These are phyloP conservation scores for Neodiprion lecontei DNA, from an alignment of 1,140 invertebrate genomes.

Conservation along the genomic window DNA sequence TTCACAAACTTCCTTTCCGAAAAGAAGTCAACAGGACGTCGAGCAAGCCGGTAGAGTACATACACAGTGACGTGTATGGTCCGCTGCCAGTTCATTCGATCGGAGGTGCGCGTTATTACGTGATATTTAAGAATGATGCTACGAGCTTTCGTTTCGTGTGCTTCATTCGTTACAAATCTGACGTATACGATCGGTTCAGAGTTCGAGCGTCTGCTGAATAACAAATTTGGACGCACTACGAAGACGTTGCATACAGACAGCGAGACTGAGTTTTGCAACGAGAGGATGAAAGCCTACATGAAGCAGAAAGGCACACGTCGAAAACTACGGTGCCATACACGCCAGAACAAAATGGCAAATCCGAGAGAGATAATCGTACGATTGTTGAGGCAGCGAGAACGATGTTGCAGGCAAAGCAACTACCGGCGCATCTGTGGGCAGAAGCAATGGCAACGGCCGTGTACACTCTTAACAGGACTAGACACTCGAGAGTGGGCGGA, in stretches of 20 bases:
- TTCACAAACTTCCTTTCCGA: background rate
- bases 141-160: slow-evolving; percentile 43
- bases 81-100: slow-evolving; percentile 43
- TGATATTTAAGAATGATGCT: slow-evolving; percentile 40
- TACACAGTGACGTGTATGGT: slow-evolving; percentile 40
- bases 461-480: slow-evolving; percentile 40
- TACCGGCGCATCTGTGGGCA: slow-evolving; percentile 51
- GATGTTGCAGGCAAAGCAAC: slow-evolving; percentile 43
- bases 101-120: slow-evolving; percentile 43
- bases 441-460: slow-evolving; percentile 53
- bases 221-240: slow-evolving; percentile 40
- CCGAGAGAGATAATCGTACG: slow-evolving; percentile 51
- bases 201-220: slow-evolving; percentile 39
- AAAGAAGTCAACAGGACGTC: background rate
- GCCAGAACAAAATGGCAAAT: slow-evolving; percentile 49
- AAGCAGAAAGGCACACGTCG: slow-evolving; percentile 20
- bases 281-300: slow-evolving; percentile 10
- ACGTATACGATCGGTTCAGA: slow-evolving; percentile 43
- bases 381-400: slow-evolving; percentile 47
- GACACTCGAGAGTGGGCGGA: background rate
- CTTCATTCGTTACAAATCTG: slow-evolving; percentile 45
- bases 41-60: slow-evolving; percentile 39
- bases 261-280: slow-evolving; percentile 23
- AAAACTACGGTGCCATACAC: slow-evolving; percentile 41
- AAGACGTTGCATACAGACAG: slow-evolving; percentile 33